These are phyloP conservation scores for Melieria picta DNA, from an alignment of 2,888 invertebrate genomes.

Conservation along the genomic window DNA sequence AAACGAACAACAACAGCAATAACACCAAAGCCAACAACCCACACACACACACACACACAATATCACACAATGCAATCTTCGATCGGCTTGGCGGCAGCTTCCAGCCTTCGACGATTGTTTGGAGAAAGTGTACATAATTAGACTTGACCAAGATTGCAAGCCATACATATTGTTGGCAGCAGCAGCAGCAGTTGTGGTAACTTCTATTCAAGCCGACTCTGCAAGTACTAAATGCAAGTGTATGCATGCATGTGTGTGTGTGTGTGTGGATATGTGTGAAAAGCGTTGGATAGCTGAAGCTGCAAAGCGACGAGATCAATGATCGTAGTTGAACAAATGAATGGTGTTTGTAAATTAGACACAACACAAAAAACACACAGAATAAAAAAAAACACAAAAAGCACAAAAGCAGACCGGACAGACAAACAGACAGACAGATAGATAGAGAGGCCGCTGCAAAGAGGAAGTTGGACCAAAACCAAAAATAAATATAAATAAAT, in stretches of 20 bases:
- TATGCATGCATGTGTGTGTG: too few relatives aligned
- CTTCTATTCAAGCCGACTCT: neutral
- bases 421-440: neutral
- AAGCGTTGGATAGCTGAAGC: too few relatives aligned
- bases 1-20: neutral
- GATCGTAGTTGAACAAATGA: slow-evolving; percentile 39
- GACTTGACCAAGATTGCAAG: slow-evolving; percentile 39
- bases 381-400: neutral
- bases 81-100: too few relatives aligned
- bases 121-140: slow-evolving; percentile 47
- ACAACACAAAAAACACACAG: slow-evolving; percentile 8
- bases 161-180: slow-evolving; percentile 26
- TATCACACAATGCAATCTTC: neutral
- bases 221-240: too few relatives aligned
- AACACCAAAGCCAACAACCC: neutral
- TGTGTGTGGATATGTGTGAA: too few relatives aligned
- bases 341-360: slow-evolving; percentile 34
- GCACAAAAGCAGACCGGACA: neutral
- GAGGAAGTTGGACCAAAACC: neutral
- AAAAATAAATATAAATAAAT: too few relatives aligned
- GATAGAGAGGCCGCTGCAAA: neutral
- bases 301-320: slow-evolving; percentile 33
- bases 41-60: neutral
- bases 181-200: neutral
- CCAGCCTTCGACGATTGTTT: neutral